phyloP scores from a whole-genome alignment of 53 echinoderm and acorn worm genomes.

The Holothuria scabra region DNA sequence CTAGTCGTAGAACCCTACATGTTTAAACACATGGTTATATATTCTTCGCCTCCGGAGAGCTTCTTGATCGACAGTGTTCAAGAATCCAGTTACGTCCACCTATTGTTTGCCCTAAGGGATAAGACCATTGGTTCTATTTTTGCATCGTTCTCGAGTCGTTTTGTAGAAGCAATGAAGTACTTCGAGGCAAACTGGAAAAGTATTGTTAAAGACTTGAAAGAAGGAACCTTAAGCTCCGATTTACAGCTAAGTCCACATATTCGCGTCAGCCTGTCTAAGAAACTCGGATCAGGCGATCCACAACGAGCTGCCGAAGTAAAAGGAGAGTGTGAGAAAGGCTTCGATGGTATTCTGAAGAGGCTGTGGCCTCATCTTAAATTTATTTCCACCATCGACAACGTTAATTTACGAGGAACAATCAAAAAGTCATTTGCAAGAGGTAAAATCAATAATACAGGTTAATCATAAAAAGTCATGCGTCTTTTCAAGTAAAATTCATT shows the following conservation, averaged over 20 bases:
- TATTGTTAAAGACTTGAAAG: constrained; percentile 62
- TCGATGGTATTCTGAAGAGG: constrained; percentile 63
- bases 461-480: too few species aligned
- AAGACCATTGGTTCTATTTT: constrained; percentile 44
- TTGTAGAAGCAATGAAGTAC: constrained; percentile 55
- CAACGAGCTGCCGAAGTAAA: constrained; percentile 58
- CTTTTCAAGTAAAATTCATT: too few species aligned
- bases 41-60: constrained; percentile 23
- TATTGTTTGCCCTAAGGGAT: constrained; percentile 70
- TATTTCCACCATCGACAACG: not conserved
- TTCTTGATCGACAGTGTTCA: not conserved
- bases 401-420: too few species aligned
- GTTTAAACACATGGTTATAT: not conserved
- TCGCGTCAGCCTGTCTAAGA: constrained; percentile 3
- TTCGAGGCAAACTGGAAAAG: constrained; percentile 68
- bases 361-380: constrained; percentile 72
- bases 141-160: constrained; percentile 44
- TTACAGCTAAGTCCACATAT: constrained; percentile 34
- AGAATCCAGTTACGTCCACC: constrained; percentile 65
- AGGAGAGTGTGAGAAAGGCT: constrained; percentile 77
- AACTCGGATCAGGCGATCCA: constrained; percentile 49
- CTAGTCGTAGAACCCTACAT: not conserved
- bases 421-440: too few species aligned
- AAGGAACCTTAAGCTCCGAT: constrained; percentile 38
- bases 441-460: too few species aligned